Percentiles rank a stretch among this genome's conserved stretches.
Evolutionary conservation across 2,797 vertebrate genomes (phyloP).

Genomic region (Sebastes vulpes): DNA sequence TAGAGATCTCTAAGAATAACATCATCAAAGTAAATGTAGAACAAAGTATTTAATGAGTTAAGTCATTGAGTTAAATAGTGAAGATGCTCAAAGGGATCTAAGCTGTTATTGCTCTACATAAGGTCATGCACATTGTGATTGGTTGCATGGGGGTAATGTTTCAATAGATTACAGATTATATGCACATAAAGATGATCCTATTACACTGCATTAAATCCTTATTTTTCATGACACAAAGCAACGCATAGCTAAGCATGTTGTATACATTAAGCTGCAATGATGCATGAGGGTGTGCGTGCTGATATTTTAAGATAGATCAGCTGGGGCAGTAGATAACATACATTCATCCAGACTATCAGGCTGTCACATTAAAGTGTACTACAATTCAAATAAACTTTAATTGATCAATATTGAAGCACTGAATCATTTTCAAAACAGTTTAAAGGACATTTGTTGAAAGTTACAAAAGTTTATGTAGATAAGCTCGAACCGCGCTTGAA

Average conservation of each 20-base stretch:
- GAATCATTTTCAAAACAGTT: not conserved
- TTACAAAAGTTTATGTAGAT: not conserved
- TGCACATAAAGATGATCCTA: conserved; percentile 57
- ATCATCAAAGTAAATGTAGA: not conserved
- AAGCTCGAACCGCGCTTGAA: not conserved
- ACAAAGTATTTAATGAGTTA: not conserved
- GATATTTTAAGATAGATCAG: not conserved
- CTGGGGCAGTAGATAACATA: not conserved
- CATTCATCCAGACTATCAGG: not conserved
- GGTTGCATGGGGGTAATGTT: conserved; percentile 19
- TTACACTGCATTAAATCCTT: conserved; percentile 58
- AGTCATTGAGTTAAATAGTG: not conserved
- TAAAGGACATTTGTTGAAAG: not conserved
- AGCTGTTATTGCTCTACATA: conserved; percentile 18
- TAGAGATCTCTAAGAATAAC: not conserved
- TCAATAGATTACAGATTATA: conserved; percentile 61
- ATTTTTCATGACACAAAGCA: conserved; percentile 58
- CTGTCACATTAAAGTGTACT: not conserved
- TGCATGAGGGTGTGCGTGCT: not conserved
- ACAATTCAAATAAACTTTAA: not conserved
- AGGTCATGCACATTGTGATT: conserved; percentile 23
- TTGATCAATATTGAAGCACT: not conserved
- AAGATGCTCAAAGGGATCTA: conserved; percentile 13
- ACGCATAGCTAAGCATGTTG: conserved; percentile 31
- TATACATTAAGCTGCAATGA: conserved; percentile 40